Evolutionary conservation across 2,113 vertebrate species (phyloP).

Genomic region (Natator depressus): DNA sequence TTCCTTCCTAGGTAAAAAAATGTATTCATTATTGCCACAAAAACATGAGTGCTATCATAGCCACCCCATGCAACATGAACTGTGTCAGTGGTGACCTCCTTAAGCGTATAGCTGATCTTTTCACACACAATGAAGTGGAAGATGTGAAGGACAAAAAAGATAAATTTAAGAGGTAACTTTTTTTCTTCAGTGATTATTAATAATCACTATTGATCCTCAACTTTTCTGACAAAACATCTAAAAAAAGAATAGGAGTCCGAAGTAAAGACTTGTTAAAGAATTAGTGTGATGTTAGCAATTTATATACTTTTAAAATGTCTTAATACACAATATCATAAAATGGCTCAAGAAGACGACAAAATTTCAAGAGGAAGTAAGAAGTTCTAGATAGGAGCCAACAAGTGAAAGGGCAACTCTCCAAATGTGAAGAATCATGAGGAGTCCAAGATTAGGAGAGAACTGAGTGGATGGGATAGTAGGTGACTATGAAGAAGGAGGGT

Average conservation of each 20-base stretch:
- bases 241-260: too few species aligned
- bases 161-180: slow-evolving; percentile 95
- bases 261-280: background rate
- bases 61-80: slow-evolving; percentile 98
- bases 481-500: background rate
- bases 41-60: slow-evolving; percentile 95
- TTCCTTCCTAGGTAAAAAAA: slow-evolving; percentile 88
- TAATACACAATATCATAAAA: background rate
- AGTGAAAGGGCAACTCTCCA: background rate
- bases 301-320: background rate
- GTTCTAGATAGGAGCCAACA: background rate
- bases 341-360: background rate
- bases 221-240: too few species aligned
- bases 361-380: background rate
- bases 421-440: background rate
- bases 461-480: background rate
- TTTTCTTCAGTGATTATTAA: background rate
- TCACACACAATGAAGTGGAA: slow-evolving; percentile 93
- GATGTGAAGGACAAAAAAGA: slow-evolving; percentile 97
- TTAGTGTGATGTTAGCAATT: background rate
- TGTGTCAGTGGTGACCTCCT: slow-evolving; percentile 96
- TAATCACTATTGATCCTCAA: background rate
- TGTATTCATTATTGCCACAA: slow-evolving; percentile 94
- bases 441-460: background rate
- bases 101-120: slow-evolving; percentile 89